Conservation (phyloP, 2,888 invertebrate genomes). For the Candidula unifasciata region DNA sequence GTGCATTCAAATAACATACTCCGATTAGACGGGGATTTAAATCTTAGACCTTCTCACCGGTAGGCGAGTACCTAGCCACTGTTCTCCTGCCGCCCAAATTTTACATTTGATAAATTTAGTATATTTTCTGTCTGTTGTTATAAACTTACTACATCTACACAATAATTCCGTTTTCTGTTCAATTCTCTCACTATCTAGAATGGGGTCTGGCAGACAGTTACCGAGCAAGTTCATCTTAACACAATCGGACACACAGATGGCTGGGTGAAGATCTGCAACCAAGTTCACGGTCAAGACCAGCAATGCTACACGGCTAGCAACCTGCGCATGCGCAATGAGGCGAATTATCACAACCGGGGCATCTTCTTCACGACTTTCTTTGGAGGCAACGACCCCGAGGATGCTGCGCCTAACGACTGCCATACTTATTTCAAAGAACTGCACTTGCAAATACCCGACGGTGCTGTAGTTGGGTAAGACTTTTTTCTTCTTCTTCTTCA, state of each 20-base stretch:
- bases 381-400: conserved; percentile 54
- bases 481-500: background rate
- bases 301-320: conserved; percentile 53
- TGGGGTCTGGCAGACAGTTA: conserved; percentile 61
- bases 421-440: conserved; percentile 45
- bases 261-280: conserved; percentile 42
- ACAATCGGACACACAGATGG: conserved; percentile 54
- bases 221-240: conserved; percentile 63
- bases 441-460: background rate
- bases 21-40: no score
- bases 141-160: no score
- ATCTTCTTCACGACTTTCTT: conserved; percentile 60
- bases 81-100: no score
- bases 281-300: conserved; percentile 10
- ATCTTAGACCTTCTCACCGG: no score
- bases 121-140: no score
- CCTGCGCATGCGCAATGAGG: conserved; percentile 52
- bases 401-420: conserved; percentile 57
- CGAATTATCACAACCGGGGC: conserved; percentile 46
- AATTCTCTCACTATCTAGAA: background rate
- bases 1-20: no score
- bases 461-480: conserved; percentile 6
- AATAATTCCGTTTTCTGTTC: no score
- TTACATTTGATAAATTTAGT: no score
- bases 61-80: no score